Evolutionary conservation across 2,888 invertebrate species (phyloP).

Genomic region (Athalia rosae): DNA sequence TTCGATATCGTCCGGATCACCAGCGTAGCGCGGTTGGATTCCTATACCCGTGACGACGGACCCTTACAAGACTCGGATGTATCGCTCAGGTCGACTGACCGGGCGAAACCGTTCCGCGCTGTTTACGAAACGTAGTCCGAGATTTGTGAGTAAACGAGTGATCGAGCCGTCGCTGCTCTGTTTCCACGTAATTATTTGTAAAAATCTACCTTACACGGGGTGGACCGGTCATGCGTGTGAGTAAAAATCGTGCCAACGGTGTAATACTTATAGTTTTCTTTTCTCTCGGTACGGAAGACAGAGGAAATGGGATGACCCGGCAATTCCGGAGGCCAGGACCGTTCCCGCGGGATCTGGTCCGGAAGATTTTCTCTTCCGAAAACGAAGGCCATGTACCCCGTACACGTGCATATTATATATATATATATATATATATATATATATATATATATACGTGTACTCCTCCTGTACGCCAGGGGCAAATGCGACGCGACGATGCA

Average conservation of each 20-base stretch:
- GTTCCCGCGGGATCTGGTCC: not conserved
- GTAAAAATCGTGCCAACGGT: too few relatives aligned
- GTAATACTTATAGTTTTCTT: too few relatives aligned
- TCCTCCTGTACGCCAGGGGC: not conserved
- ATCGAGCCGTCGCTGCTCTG: not conserved
- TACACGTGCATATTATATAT: too few relatives aligned
- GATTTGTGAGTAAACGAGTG: slow-evolving; percentile 11
- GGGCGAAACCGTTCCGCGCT: not conserved
- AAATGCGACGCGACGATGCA: slow-evolving; percentile 10
- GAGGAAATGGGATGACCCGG: too few relatives aligned
- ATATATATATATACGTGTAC: too few relatives aligned
- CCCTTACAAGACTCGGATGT: slow-evolving; percentile 8
- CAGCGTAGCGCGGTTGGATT: slow-evolving; percentile 11
- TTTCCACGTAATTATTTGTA: too few relatives aligned
- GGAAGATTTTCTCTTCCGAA: slow-evolving; percentile 7
- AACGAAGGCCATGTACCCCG: too few relatives aligned
- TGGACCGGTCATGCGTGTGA: too few relatives aligned
- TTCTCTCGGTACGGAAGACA: too few relatives aligned
- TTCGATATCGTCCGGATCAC: not conserved
- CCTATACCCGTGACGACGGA: slow-evolving; percentile 3
- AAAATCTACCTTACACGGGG: too few relatives aligned
- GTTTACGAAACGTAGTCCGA: not conserved
- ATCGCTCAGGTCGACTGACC: slow-evolving; percentile 2
- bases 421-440: too few relatives aligned
- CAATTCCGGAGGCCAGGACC: not conserved